phyloP scores from a whole-genome alignment of 2,888 invertebrate genomes.

The Eilema sororculum region DNA sequence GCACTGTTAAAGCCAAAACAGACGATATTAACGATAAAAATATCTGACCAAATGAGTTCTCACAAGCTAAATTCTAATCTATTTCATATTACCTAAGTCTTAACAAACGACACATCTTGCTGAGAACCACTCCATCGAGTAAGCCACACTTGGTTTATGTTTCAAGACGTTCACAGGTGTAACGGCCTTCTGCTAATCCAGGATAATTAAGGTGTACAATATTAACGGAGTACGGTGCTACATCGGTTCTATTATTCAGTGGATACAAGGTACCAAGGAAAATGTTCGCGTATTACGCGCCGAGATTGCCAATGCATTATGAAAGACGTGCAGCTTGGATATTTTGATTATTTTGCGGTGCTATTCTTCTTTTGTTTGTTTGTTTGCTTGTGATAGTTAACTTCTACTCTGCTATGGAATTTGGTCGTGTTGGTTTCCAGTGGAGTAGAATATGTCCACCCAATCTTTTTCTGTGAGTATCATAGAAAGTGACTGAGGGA shows the following conservation, averaged over 20 bases:
- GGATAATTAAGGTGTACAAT: slow-evolving; percentile 54
- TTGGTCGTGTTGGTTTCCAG: too few species aligned
- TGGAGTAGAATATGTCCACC: too few species aligned
- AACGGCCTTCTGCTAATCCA: slow-evolving; percentile 42
- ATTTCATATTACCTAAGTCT: neutral
- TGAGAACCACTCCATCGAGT: slow-evolving; percentile 24
- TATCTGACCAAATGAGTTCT: neutral
- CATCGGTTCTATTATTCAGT: slow-evolving; percentile 64
- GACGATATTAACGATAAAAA: too few species aligned
- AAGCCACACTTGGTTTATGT: slow-evolving; percentile 43
- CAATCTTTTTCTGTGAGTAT: too few species aligned
- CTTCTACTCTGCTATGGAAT: too few species aligned
- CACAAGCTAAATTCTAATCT: neutral
- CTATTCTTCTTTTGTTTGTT: slow-evolving; percentile 20
- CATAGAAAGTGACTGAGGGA: too few species aligned
- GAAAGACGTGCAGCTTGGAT: slow-evolving; percentile 30
- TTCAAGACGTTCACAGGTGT: slow-evolving; percentile 49
- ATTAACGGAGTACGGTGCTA: slow-evolving; percentile 52
- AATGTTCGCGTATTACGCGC: slow-evolving; percentile 48
- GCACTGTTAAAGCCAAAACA: too few species aligned
- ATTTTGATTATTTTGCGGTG: slow-evolving; percentile 30
- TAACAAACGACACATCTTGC: neutral
- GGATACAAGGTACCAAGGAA: slow-evolving; percentile 43
- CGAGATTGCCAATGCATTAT: slow-evolving; percentile 57
- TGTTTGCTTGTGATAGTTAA: too few species aligned